Evolutionary conservation across 2,113 vertebrate species (phyloP).

Genomic region (Paraplagusia blochii): DNA sequence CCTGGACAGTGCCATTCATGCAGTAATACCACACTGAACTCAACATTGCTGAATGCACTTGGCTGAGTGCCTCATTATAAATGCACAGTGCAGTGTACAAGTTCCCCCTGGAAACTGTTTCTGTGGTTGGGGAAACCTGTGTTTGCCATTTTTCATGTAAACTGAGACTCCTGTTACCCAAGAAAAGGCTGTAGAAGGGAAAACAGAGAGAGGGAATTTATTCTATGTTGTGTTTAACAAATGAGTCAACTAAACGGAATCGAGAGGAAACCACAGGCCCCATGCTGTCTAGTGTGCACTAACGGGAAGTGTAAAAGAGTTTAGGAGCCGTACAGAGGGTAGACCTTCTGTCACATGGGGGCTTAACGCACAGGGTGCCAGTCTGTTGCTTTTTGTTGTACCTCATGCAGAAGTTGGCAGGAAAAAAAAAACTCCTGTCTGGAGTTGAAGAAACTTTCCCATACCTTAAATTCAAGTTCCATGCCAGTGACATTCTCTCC

Average conservation of each 20-base stretch:
- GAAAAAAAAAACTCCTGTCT: not conserved
- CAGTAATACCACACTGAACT: conserved; percentile 19
- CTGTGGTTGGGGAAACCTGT: conserved; percentile 45
- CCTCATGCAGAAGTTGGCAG: not conserved
- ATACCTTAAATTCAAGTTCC: conserved; percentile 99
- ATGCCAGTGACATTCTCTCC: conserved; percentile 98
- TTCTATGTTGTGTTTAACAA: conserved; percentile 42
- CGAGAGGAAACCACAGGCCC: conserved; percentile 72
- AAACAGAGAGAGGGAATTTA: conserved; percentile 26
- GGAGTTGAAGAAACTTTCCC: not conserved
- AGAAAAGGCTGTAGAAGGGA: conserved; percentile 8
- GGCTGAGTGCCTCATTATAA: conserved; percentile 33
- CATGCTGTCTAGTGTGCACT: conserved; percentile 56
- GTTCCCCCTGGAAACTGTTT: conserved; percentile 38
- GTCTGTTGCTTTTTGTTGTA: conserved; percentile 1
- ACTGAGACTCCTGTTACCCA: conserved; percentile 33
- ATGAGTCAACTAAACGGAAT: conserved; percentile 31
- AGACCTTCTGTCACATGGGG: conserved; percentile 28
- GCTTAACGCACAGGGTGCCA: not conserved
- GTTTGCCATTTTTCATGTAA: conserved; percentile 54
- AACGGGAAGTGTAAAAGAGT: conserved; percentile 53
- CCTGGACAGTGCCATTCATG: conserved; percentile 22
- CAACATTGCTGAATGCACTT: not conserved
- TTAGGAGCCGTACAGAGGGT: conserved; percentile 24
- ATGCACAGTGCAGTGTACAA: conserved; percentile 34